Conservation (phyloP, 2,113 vertebrate species). For the Taurulus bubalis region DNA sequence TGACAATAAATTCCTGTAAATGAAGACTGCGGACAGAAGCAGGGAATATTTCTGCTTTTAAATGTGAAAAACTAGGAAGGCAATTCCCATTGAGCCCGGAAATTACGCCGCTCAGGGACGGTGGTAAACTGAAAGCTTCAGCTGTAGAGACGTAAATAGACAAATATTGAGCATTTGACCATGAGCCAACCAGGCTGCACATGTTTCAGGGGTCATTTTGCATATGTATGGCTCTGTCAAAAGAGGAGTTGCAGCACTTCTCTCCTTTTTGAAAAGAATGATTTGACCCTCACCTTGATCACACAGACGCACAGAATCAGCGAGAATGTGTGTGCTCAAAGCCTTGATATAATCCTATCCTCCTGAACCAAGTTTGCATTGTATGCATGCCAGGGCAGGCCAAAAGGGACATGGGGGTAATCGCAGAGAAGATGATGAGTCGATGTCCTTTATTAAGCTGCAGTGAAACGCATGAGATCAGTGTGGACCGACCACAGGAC, state of each 20-base stretch:
- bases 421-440: conserved; percentile 1
- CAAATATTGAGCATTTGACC: conserved; percentile 43
- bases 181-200: conserved; percentile 24
- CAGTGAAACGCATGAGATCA: conserved; percentile 2
- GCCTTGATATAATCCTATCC: not conserved
- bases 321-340: not conserved
- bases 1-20: conserved; percentile 34
- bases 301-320: not conserved
- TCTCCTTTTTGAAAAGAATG: conserved; percentile 10
- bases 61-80: conserved; percentile 7
- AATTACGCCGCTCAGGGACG: conserved; percentile 28
- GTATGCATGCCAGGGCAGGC: not conserved
- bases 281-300: conserved; percentile 6
- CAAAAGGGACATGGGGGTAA: not conserved
- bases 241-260: not conserved
- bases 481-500: not conserved
- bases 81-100: conserved; percentile 17
- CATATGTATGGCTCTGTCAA: conserved; percentile 15
- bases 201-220: conserved; percentile 34
- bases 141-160: conserved; percentile 24
- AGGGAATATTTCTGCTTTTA: conserved; percentile 17
- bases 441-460: conserved; percentile 5
- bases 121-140: conserved; percentile 16
- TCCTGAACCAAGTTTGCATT: not conserved
- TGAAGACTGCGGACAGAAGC: conserved; percentile 5